Evolutionary conservation across 2,797 vertebrate genomes (phyloP).

Genomic region (Anabas testudineus): DNA sequence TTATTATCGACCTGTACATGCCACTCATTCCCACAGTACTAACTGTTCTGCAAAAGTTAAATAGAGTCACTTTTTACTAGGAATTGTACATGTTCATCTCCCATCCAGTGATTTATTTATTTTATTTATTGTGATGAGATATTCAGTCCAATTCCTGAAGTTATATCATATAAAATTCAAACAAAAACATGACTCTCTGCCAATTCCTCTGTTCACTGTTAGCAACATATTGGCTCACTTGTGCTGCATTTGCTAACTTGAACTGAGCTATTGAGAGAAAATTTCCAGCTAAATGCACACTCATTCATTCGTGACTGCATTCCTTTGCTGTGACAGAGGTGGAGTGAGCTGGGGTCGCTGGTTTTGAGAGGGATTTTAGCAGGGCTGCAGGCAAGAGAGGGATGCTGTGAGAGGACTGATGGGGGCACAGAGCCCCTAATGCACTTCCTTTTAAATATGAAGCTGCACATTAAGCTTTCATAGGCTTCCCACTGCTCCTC

Average conservation of each 20-base stretch:
- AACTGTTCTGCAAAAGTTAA: neutral
- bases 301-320: constrained; percentile 57
- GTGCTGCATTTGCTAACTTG: constrained; percentile 37
- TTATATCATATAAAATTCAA: constrained; percentile 24
- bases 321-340: constrained; percentile 42
- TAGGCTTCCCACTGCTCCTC: constrained; percentile 73
- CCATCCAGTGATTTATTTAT: neutral
- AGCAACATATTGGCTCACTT: constrained; percentile 24
- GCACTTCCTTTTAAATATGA: constrained; percentile 80
- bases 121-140: neutral
- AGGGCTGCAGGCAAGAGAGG: constrained; percentile 57
- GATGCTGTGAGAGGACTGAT: constrained; percentile 63
- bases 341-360: constrained; percentile 49
- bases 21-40: no score
- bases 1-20: neutral
- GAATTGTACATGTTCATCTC: neutral
- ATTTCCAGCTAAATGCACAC: constrained; percentile 53
- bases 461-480: constrained; percentile 82
- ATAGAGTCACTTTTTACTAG: neutral
- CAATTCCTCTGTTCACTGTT: constrained; percentile 17
- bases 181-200: constrained; percentile 16
- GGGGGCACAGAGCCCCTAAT: constrained; percentile 72
- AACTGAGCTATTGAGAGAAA: constrained; percentile 49
- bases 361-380: constrained; percentile 58
- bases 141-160: constrained; percentile 9